Evolutionary conservation across 1,140 invertebrate species (phyloP).

Genomic region (Cotesia chilonis): DNA sequence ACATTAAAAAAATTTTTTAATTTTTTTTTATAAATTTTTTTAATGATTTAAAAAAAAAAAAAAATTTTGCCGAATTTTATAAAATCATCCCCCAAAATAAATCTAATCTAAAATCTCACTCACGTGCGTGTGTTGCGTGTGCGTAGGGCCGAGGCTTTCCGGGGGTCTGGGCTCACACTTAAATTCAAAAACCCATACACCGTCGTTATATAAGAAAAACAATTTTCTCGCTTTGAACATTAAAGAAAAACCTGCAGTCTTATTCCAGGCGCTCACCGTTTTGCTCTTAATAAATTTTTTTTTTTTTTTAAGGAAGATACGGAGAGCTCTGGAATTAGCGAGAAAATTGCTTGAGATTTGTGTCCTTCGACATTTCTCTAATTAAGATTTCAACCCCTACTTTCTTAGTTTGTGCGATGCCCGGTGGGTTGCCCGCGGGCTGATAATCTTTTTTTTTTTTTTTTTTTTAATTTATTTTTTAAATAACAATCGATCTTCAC

Average conservation of each 20-base stretch:
- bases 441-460: neutral
- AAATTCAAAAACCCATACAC: neutral
- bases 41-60: no score
- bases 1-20: no score
- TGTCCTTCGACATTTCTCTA: slow-evolving; percentile 15
- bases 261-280: neutral
- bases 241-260: slow-evolving; percentile 1
- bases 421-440: neutral
- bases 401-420: slow-evolving; percentile 21
- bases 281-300: no score
- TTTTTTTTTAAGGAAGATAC: neutral
- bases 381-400: neutral
- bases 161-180: slow-evolving; percentile 34
- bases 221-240: neutral
- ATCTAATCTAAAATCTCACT: neutral
- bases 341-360: slow-evolving; percentile 10
- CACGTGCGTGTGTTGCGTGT: slow-evolving; percentile 18
- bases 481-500: slow-evolving; percentile 26
- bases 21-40: no score
- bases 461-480: slow-evolving; percentile 1
- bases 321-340: neutral
- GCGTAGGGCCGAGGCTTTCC: slow-evolving; percentile 28
- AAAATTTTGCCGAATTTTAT: no score
- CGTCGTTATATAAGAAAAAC: neutral
- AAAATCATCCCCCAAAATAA: no score